These are phyloP conservation scores for Drosophila hawaiiensis DNA, from an alignment of 2,888 invertebrate genomes.

Conservation along the genomic window DNA sequence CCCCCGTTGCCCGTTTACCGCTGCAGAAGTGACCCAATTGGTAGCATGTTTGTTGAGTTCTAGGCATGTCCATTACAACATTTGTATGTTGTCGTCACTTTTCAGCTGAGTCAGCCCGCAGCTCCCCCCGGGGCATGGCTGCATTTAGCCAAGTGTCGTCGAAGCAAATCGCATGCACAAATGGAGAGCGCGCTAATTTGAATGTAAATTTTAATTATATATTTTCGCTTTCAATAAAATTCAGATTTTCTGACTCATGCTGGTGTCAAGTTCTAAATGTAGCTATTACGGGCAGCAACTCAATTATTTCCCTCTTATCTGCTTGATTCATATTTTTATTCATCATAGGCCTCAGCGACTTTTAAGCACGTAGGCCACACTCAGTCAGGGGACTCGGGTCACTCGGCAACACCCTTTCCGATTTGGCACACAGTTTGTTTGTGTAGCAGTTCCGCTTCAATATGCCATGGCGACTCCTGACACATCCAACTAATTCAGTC, in stretches of 20 bases:
- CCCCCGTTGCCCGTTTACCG: no score
- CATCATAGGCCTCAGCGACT: slow-evolving; percentile 1
- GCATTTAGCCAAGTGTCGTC: slow-evolving; percentile 63
- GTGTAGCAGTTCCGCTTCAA: slow-evolving; percentile 26
- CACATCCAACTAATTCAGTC: slow-evolving; percentile 44
- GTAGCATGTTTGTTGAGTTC: slow-evolving; percentile 42
- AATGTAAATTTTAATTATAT: slow-evolving; percentile 56
- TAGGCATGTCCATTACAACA: slow-evolving; percentile 50
- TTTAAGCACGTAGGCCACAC: slow-evolving; percentile 35
- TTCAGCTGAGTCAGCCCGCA: slow-evolving; percentile 54
- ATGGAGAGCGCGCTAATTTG: slow-evolving; percentile 43
- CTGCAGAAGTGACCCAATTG: slow-evolving; percentile 71
- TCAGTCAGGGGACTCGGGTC: not conserved
- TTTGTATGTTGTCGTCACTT: slow-evolving; percentile 57
- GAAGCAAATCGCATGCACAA: slow-evolving; percentile 33
- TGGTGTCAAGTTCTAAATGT: slow-evolving; percentile 14
- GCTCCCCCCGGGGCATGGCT: slow-evolving; percentile 23
- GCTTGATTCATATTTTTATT: slow-evolving; percentile 21
- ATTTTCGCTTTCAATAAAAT: slow-evolving; percentile 48
- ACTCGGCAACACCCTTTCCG: slow-evolving; percentile 25
- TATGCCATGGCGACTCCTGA: slow-evolving; percentile 6
- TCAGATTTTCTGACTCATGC: slow-evolving; percentile 36
- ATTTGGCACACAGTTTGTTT: slow-evolving; percentile 48
- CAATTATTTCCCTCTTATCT: not conserved
- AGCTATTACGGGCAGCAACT: slow-evolving; percentile 7